Percentiles rank a stretch among this genome's conserved stretches.
Evolutionary conservation across 2,888 invertebrate species (phyloP).

Genomic region (Andrena bicolor): DNA sequence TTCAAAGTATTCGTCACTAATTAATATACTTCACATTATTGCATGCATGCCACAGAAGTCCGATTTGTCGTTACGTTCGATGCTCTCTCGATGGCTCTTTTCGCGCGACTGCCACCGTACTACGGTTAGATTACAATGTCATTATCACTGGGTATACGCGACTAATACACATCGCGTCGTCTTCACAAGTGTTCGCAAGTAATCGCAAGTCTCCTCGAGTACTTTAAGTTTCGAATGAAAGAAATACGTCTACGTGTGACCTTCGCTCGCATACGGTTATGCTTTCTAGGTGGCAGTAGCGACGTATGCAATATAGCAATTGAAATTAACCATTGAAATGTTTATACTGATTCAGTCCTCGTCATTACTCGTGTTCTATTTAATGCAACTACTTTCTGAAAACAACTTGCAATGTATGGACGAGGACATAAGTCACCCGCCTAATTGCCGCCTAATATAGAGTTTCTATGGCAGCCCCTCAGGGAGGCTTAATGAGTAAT

Average conservation of each 20-base stretch:
- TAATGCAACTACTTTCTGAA: no score
- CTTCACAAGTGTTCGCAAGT: not conserved
- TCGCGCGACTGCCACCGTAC: constrained; percentile 34
- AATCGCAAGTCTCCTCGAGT: not conserved
- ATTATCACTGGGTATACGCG: constrained; percentile 14
- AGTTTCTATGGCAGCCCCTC: no score
- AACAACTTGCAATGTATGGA: no score
- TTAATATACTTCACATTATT: constrained; percentile 44
- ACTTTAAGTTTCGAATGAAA: constrained; percentile 22
- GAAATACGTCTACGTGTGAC: constrained; percentile 35
- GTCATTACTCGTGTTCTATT: no score
- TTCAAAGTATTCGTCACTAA: constrained; percentile 29
- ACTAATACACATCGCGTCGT: not conserved
- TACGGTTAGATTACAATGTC: constrained; percentile 18
- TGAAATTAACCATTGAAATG: not conserved
- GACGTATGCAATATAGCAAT: not conserved
- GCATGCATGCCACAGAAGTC: constrained; percentile 1
- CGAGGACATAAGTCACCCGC: no score
- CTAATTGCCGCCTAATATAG: no score
- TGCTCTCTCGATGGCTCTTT: constrained; percentile 4
- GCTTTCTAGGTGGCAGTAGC: constrained; percentile 29
- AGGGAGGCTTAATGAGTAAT: no score
- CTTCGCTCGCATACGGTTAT: constrained; percentile 37
- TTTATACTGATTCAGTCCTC: no score
- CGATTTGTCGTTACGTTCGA: not conserved